phyloP scores from a whole-genome alignment of 2,113 vertebrate genomes.

The Neolamprologus longior region DNA sequence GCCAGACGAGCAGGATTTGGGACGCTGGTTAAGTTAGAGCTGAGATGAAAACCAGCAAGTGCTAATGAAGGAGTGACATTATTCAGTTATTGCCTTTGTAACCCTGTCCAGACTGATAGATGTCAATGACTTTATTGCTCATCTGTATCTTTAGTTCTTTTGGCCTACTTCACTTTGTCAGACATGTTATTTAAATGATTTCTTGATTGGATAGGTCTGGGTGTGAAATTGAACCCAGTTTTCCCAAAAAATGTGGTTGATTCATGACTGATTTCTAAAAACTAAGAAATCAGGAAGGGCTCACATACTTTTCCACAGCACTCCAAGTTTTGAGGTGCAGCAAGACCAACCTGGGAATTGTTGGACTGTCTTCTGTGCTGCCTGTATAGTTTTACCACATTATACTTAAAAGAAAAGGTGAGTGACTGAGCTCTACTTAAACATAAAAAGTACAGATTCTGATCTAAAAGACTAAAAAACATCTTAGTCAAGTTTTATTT shows the following conservation, averaged over 20 bases:
- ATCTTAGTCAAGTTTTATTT: background rate
- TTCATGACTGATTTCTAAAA: background rate
- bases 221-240: background rate
- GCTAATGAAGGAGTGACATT: background rate
- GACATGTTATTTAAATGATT: background rate
- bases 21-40: background rate
- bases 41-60: background rate
- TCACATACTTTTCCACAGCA: background rate
- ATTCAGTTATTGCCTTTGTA: background rate
- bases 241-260: background rate
- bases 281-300: background rate
- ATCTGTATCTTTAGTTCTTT: background rate
- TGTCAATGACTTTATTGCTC: background rate
- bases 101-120: background rate
- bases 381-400: background rate
- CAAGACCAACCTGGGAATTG: background rate
- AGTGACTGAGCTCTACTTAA: background rate
- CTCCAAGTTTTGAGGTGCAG: background rate
- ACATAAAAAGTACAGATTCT: background rate
- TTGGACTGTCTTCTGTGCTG: background rate
- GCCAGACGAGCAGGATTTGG: constrained; percentile 2
- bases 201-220: background rate
- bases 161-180: background rate
- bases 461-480: background rate
- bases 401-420: background rate